Percentiles rank a stretch among this genome's conserved stretches.
Conservation (phyloP, 2,797 vertebrate genomes). For the Protosalanx chinensis region DNA sequence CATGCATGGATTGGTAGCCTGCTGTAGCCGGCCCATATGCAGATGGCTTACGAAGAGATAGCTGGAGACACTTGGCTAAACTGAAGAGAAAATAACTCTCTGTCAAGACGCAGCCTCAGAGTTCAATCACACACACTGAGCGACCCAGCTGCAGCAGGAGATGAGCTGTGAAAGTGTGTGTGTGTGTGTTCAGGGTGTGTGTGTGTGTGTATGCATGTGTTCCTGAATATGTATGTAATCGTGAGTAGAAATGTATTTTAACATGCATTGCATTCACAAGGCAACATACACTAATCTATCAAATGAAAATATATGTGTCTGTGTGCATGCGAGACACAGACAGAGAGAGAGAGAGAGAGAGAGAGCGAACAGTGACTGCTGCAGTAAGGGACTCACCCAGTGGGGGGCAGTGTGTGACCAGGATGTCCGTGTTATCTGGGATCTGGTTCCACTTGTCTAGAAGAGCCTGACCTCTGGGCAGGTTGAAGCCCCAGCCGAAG, state of each 20-base stretch:
- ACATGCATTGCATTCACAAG: background rate
- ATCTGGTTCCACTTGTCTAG: slow-evolving; percentile 99
- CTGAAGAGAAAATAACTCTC: slow-evolving; percentile 75
- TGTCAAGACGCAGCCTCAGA: slow-evolving; percentile 59
- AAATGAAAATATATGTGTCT: background rate
- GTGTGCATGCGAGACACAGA: slow-evolving; percentile 11
- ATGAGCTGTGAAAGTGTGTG: slow-evolving; percentile 63
- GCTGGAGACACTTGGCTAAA: slow-evolving; percentile 76
- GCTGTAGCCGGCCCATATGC: slow-evolving; percentile 83
- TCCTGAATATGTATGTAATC: background rate
- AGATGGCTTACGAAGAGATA: slow-evolving; percentile 65
- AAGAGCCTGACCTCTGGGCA: slow-evolving; percentile 91
- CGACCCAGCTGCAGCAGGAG: slow-evolving; percentile 61
- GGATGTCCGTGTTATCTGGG: slow-evolving; percentile 90
- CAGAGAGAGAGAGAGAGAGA: slow-evolving; percentile 16
- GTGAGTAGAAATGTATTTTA: background rate
- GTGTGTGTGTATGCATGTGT: slow-evolving; percentile 23
- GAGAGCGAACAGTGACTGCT: slow-evolving; percentile 17
- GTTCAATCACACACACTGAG: slow-evolving; percentile 70
- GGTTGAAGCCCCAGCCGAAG: slow-evolving; percentile 97
- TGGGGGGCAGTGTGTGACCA: slow-evolving; percentile 94
- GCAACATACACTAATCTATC: background rate
- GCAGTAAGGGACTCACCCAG: slow-evolving; percentile 80
- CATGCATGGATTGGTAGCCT: slow-evolving; percentile 78
- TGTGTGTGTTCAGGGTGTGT: slow-evolving; percentile 5